A percentile compares a stretch with the other conserved stretches of the same genome.
These are phyloP conservation scores for Lasioglossum malachurum DNA, from an alignment of 2,888 invertebrate genomes.

Conservation along the genomic window DNA sequence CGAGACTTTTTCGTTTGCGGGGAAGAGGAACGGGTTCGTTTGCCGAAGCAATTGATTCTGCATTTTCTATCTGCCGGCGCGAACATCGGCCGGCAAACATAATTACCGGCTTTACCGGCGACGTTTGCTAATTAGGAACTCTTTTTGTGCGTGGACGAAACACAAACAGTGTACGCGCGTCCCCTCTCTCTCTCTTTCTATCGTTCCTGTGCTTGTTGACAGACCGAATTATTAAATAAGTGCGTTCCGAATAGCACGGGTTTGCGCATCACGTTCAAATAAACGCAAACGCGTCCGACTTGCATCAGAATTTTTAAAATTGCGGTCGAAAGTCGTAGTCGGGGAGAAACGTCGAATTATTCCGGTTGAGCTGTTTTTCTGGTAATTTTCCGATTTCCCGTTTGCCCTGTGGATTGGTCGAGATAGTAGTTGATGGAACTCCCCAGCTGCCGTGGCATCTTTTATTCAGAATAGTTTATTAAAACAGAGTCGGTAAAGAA, in stretches of 20 bases:
- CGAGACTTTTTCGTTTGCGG: constrained; percentile 4
- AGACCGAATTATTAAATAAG: constrained; percentile 69
- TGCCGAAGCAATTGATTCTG: constrained; percentile 54
- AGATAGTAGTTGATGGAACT: background rate
- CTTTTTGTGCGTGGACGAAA: constrained; percentile 68
- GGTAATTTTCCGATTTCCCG: background rate
- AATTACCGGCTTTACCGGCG: constrained; percentile 71
- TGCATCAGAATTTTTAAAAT: constrained; percentile 45
- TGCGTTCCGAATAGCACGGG: constrained; percentile 29
- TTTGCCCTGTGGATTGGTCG: background rate
- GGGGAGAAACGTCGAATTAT: background rate
- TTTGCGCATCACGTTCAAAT: constrained; percentile 5
- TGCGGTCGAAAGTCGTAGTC: background rate
- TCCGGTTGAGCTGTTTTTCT: background rate
- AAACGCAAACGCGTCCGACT: constrained; percentile 29
- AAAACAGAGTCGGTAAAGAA: background rate
- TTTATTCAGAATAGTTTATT: background rate
- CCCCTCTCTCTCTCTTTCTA: constrained; percentile 18
- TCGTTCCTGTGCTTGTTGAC: constrained; percentile 48
- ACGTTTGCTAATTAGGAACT: constrained; percentile 75
- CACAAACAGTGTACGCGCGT: constrained; percentile 57
- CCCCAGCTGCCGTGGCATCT: background rate
- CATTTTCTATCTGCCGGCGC: constrained; percentile 54
- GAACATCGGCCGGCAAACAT: constrained; percentile 67
- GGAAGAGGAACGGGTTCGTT: constrained; percentile 25